Conservation (phyloP, 2,888 invertebrate genomes). For the Flexamia atlantica region DNA sequence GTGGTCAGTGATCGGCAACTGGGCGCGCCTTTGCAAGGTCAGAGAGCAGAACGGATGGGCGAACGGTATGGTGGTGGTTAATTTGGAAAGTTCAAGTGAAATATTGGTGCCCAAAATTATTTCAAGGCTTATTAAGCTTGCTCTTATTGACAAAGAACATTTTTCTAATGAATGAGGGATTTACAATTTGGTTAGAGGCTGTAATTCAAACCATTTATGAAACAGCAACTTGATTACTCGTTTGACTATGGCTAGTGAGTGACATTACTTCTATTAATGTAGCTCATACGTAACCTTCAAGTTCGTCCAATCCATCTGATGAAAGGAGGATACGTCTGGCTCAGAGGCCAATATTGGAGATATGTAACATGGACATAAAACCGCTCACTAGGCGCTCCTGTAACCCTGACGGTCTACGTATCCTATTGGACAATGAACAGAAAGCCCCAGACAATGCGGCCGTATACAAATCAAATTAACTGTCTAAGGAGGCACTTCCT, state of each 20-base stretch:
- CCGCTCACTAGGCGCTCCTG: slow-evolving; percentile 12
- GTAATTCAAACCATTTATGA: too few species aligned
- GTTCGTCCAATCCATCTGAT: background rate
- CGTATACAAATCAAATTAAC: background rate
- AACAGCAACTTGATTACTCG: too few species aligned
- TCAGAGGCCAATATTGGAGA: background rate
- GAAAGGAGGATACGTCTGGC: slow-evolving; percentile 18
- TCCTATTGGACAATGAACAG: slow-evolving; percentile 15
- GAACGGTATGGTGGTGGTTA: background rate
- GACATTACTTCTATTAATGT: too few species aligned
- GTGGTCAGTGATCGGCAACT: background rate
- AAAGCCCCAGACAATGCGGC: slow-evolving; percentile 6
- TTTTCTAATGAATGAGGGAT: too few species aligned
- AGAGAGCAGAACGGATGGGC: background rate
- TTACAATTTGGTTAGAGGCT: too few species aligned
- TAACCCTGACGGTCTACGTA: slow-evolving; percentile 14
- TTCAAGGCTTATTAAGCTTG: too few species aligned
- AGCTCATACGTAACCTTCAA: too few species aligned
- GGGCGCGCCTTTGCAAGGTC: slow-evolving; percentile 13
- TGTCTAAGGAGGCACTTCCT: background rate
- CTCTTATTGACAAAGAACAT: too few species aligned
- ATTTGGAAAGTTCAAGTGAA: too few species aligned
- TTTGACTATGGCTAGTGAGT: background rate
- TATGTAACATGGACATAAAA: background rate
- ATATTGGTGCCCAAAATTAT: too few species aligned